Base-by-base conservation (phyloP, 2,113 vertebrate genomes). In the Platysternon megacephalum region DNA sequence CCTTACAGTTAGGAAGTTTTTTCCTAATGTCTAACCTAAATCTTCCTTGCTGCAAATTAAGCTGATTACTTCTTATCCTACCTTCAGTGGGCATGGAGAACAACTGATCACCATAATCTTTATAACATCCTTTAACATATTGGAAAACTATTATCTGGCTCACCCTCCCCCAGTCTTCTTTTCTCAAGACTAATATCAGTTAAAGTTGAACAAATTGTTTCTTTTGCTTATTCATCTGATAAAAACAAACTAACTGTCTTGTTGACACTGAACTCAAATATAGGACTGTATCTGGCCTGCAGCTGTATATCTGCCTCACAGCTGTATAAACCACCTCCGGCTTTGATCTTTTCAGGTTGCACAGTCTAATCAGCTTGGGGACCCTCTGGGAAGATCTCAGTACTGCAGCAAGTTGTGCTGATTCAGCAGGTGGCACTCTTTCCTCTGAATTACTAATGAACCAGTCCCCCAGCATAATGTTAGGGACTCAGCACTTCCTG, bases 241-340 rank as follows among this genome's bases (percentile, higher is more conserved):
- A 52, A 35, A 80, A 88, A 55, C 22, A 44, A 32, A 56, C 68
- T 65, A 88, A 80, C 49, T 49, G 48, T 48, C 49, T 94, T 32
- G 39, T 95, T 76, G 52, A 39, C 46, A 53, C 44, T 0, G 6
- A 89, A n/a, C 53, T 0, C 1, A 87, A 53, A 72, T 0, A 0
- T 42, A 1, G 10, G 32, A 17, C 21, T 42, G 51, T 85, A 74
- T 52, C 65, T 84, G 80, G n/a, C 86, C 2, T 0, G 8, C 49
- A 94, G n/a, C 72, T 90, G 28, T 46, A 55, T 85, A 74, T 56
- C 56, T 84, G 76, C 32, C 84, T 2, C 0, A 11, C 49, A 94
- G 42, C 68, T 90, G 22, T 29, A 78, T 83, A 91, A 56, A 42
- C 5, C 44, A 78, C 74, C 42, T 44, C 74, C 6, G 26, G 42